Evolutionary conservation across 2,888 invertebrate species (phyloP), one percentile per base, ranked within the genome.

Genomic region (Paralinhomoeus sp.): DNA sequence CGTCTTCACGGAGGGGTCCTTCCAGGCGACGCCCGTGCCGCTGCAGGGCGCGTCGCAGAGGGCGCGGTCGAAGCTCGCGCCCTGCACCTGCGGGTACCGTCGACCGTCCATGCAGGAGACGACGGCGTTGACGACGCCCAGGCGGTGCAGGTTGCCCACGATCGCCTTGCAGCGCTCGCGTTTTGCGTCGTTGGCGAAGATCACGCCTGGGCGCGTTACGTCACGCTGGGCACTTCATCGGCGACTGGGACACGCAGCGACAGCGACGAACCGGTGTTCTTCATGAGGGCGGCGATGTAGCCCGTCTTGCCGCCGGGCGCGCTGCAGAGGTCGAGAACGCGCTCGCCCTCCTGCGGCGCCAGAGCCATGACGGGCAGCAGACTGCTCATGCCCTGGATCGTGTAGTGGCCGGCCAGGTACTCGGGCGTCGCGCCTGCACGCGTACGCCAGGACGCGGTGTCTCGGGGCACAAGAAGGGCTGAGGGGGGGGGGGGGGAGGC

Each of bases 281-380:
- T 87, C 93, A 99, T 97, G 15, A 97, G 70, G 0, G 91, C 79
- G 42, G 89, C 73, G 48, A 99, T 89, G 64, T 99, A 89, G 0
- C 89, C 84, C 0, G 93, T 84, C 69, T 99, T 99, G 12, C 97
- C 97, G 40, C 97, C 97, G 0, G 97, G 97, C 0, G 97, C 97
- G 0, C 91, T 77, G 62, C 87, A 83, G 85, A 99, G 81, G 61
- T 99, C 97, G 31, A 99, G 69, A 50, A 93, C 75, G 41, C 60
- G 49, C 24, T 36, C 50, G 21, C 49, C 38, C 40, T 58, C 58
- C 41, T 51, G 85, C 0, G 97, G 93, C 0, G 84, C 87, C 43
- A 99, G 69, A 0, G 97, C 83, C 83, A 97, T 89, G 0, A 97
- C 93, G 0, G 97, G 93, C 43, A 99, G 67, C 57, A 89, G 76